Evolutionary conservation across 2,797 vertebrate species (phyloP), one percentile per base, ranked within the genome.

Genomic region (Coreius guichenoti): DNA sequence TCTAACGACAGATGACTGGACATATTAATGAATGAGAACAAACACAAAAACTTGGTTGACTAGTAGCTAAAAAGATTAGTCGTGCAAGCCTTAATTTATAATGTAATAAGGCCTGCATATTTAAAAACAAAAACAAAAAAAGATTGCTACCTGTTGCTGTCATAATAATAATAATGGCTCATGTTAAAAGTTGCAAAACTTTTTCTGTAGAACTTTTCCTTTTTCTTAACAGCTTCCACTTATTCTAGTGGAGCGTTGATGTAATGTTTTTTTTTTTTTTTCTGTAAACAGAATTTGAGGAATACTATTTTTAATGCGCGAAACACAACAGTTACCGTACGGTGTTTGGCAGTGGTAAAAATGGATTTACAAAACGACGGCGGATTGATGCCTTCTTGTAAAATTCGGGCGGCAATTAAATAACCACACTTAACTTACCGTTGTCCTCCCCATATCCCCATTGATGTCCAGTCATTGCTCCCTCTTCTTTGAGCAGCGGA

Each of bases 401-500:
- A 81, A 58, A 19, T 47, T 39, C n/a, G 8, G 61, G 3, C 14
- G 9, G 5, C 39, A 80, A 47, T 56, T 77, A 69, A 54, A 31
- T 13, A 43, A 45, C 33, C 29, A 8, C 47, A 79, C 4, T n/a
- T 31, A 73, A 85, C 96, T 96, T 96, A 99, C 98, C 98, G 91
- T 99, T 95, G 88, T 97, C 94, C 89, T 95, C 95, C 83, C 97
- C 97, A 86, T 99, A 99, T 90, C 98, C 98, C 98, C 98, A 99
- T 84, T 88, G 94, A 75, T 96, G 93, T 56, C 96, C 96, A 26
- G 96, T 97, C 98, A 99, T 99, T 68, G 88, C 56, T 77, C 82
- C 77, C 39, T 39, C 45, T 73, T 72, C 45, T 68, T 69, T 75
- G 31, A 19, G 23, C 29, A 80, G 47, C 16, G n/a, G 31, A 26